These are phyloP conservation scores for Formicarius rufipectus DNA, from an alignment of 2,113 vertebrate genomes.

Conservation along the genomic window DNA sequence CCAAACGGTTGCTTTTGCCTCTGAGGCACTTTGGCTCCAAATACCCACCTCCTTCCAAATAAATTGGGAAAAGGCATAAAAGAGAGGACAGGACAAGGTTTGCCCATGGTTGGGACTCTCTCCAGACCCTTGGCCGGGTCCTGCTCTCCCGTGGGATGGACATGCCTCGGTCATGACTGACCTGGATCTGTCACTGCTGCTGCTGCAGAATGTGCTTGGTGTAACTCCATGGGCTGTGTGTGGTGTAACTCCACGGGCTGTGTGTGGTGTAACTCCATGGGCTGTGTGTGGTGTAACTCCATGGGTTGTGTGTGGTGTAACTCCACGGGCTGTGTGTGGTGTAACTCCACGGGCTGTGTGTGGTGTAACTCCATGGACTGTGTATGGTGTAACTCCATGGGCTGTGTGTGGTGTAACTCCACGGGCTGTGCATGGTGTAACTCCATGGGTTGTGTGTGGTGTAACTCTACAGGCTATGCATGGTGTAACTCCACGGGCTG, in stretches of 20 bases:
- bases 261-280: conserved; percentile 45
- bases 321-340: conserved; percentile 4
- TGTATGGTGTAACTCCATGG: no score
- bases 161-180: conserved; percentile 56
- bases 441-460: conserved; percentile 16
- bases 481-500: conserved; percentile 52
- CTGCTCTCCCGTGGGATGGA: background rate
- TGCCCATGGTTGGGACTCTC: background rate
- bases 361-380: conserved; percentile 60
- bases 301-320: conserved; percentile 54
- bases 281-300: conserved; percentile 48
- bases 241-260: conserved; percentile 52
- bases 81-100: background rate
- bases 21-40: background rate
- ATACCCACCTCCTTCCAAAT: background rate
- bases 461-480: background rate
- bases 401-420: conserved; percentile 48
- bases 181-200: background rate
- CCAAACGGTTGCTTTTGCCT: background rate
- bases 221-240: background rate
- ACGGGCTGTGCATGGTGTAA: conserved; percentile 50
- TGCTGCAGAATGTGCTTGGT: conserved; percentile 49
- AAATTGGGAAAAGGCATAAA: background rate
- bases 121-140: conserved; percentile 8
- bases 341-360: background rate